phyloP scores from a whole-genome alignment of 2,113 vertebrate species.

The Oenanthe oenanthe region DNA sequence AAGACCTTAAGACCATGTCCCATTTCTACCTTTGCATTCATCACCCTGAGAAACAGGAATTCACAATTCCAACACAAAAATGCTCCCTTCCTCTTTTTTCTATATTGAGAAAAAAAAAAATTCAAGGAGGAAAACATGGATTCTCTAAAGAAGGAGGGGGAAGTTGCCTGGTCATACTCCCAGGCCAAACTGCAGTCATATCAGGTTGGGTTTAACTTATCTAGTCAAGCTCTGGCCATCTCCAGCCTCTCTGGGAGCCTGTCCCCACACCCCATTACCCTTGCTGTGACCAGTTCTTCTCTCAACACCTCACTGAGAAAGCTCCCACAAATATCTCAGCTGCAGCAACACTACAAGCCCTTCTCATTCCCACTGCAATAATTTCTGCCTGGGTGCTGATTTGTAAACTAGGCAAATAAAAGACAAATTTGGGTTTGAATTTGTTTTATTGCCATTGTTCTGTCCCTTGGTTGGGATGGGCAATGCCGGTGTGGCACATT shows the following conservation, averaged over 20 bases:
- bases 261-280: neutral
- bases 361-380: neutral
- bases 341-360: neutral
- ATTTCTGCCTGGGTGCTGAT: neutral
- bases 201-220: neutral
- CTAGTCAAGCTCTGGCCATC: neutral
- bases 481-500: neutral
- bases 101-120: neutral
- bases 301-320: neutral
- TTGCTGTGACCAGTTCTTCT: neutral
- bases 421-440: neutral
- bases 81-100: neutral
- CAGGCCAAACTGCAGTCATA: neutral
- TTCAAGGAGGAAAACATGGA: neutral
- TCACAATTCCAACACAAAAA: neutral
- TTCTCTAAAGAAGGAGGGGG: neutral
- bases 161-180: neutral
- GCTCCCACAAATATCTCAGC: neutral
- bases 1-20: neutral
- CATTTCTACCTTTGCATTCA: neutral
- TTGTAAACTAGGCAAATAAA: neutral
- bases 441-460: neutral
- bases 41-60: neutral
- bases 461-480: neutral
- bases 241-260: neutral